Evolutionary conservation across 2,888 invertebrate species (phyloP), one percentile per base, ranked within the genome.

Genomic region (Drosophila neotestacea): DNA sequence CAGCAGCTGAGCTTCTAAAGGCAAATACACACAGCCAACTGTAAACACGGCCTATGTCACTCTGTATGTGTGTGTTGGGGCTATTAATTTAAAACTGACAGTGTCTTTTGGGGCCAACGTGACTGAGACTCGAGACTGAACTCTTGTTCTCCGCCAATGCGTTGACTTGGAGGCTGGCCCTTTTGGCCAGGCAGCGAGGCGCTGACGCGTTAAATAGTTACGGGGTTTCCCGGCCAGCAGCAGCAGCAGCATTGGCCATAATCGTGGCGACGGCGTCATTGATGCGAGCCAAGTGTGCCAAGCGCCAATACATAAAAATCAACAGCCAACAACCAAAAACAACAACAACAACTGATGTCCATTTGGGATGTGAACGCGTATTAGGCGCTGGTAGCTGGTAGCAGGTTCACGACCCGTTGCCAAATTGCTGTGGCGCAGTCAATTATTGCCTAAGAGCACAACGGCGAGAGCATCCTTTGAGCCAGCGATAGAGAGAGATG

Each of bases 171-270:
- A 76, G 61, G 72, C 80, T 69, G 84, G 84, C 48, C 70, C 1
- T 52, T 65, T 74, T 83, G 79, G 88, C 82, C 81, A 77, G 88
- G 65, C 88, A 61, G 59, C 42, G 79, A 88, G 85, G 85, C 89
- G 85, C 77, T 85, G 89, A 85, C 87, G 89, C 85, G 89, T 88
- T 85, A 88, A 85, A 85, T 85, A 79, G 71, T 84, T 71, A 66
- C 73, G 72, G 77, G 78, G 70, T 76, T 76, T 79, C 85, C 83
- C 77, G 74, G 70, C 78, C 81, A 80, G 46, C 70, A 62, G 75
- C 81, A 80, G 46, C 70, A 62, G 75, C 60, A 63, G 39, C 52
- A 38, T 27, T 51, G 59, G 54, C 76, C 32, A 63, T 69, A 73
- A 71, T 71, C 59, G 52, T 56, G 48, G 54, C 38, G 64, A 61